Conservation (phyloP, 2,797 vertebrate species). For the Chelon labrosus region DNA sequence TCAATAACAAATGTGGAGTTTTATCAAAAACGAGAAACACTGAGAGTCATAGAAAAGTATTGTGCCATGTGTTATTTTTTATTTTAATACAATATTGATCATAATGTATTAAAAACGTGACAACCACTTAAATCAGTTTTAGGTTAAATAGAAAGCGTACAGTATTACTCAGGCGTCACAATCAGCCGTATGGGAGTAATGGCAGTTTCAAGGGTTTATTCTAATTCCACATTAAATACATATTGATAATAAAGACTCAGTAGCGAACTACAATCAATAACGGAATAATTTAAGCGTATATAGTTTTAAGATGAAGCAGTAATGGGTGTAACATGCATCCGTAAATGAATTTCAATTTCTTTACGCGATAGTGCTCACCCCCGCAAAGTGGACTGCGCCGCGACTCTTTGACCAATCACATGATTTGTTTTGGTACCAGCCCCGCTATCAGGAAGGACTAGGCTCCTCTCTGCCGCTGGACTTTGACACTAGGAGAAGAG, state of each 20-base stretch:
- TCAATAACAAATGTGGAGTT: too few relatives aligned
- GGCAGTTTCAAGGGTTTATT: background rate
- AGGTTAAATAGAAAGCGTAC: too few relatives aligned
- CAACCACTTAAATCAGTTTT: too few relatives aligned
- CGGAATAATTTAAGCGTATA: accelerated
- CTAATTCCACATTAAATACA: background rate
- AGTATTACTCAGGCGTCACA: too few relatives aligned
- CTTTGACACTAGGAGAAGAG: conserved; percentile 32
- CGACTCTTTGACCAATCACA: conserved; percentile 51
- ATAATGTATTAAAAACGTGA: background rate
- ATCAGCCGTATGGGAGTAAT: too few relatives aligned
- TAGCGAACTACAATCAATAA: background rate
- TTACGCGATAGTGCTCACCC: background rate
- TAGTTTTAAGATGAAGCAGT: background rate
- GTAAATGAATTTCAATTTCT: accelerated
- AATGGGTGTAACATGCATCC: accelerated
- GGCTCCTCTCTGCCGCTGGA: background rate
- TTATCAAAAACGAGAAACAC: background rate
- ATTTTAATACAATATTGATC: background rate
- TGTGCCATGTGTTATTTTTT: background rate
- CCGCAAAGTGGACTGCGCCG: conserved; percentile 43
- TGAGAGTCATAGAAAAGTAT: background rate
- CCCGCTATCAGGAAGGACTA: conserved; percentile 20
- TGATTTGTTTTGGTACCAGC: conserved; percentile 59
- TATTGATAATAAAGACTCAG: background rate